Evolutionary conservation across 2,797 vertebrate genomes (phyloP).

Genomic region (Chaetodon trifasciatus): DNA sequence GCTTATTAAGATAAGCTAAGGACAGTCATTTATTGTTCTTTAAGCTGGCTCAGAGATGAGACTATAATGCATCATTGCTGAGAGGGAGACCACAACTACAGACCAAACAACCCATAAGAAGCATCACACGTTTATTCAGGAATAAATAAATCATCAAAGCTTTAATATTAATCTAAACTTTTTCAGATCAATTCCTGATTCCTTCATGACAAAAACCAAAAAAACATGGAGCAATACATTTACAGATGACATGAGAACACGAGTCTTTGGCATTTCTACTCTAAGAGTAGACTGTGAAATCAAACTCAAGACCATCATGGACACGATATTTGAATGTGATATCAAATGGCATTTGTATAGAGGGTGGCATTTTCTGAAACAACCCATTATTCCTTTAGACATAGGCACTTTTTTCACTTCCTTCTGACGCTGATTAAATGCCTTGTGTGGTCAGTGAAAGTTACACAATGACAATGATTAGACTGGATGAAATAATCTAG

Average conservation of each 20-base stretch:
- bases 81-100: not conserved
- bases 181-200: not conserved
- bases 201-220: constrained; percentile 5
- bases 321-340: not conserved
- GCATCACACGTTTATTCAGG: constrained; percentile 45
- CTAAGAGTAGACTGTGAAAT: not conserved
- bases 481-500: not conserved
- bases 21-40: not conserved
- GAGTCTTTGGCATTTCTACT: constrained; percentile 45
- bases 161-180: not conserved
- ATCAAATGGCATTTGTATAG: constrained; percentile 10
- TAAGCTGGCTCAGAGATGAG: not conserved
- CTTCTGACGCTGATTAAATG: not conserved
- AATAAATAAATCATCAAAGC: constrained; percentile 50
- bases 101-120: not conserved
- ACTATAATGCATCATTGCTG: not conserved
- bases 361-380: constrained; percentile 7
- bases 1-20: not conserved
- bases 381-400: not conserved
- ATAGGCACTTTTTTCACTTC: constrained; percentile 26
- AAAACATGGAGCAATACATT: not conserved
- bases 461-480: not conserved
- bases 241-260: not conserved
- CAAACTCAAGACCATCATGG: not conserved
- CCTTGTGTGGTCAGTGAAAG: not conserved